A percentile compares a stretch with the other conserved stretches of the same genome.
Conservation (phyloP, 2,797 vertebrate genomes). For the Geotrypetes seraphini region DNA sequence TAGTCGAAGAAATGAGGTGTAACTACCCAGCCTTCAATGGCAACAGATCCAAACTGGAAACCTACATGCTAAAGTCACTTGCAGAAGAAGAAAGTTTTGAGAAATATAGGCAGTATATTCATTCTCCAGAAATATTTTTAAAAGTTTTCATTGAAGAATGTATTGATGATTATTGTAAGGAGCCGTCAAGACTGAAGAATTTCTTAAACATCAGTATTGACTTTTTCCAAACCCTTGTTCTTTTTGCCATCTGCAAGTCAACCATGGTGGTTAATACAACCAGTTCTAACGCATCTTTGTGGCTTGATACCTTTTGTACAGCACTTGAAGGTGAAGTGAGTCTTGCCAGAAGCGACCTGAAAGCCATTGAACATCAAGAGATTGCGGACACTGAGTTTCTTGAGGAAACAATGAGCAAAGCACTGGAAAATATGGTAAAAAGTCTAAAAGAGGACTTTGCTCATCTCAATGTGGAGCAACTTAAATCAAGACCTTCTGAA, state of each 20-base stretch:
- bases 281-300: conserved; percentile 5
- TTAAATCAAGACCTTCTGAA: neutral
- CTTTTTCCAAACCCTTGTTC: conserved; percentile 1
- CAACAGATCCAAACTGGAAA: conserved; percentile 36
- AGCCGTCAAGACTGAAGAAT: neutral
- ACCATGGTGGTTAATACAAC: conserved; percentile 16
- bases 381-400: conserved; percentile 7
- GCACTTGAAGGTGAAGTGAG: neutral
- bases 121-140: conserved; percentile 6
- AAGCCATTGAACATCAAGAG: conserved; percentile 10
- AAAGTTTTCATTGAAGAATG: conserved; percentile 11
- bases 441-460: neutral
- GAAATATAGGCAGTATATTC: conserved; percentile 28
- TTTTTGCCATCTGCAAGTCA: conserved; percentile 21
- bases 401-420: conserved; percentile 1
- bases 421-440: neutral
- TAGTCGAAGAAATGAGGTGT: conserved; percentile 22
- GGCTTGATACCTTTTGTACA: conserved; percentile 18
- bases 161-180: conserved; percentile 4
- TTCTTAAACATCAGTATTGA: conserved; percentile 21
- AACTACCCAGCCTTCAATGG: conserved; percentile 20
- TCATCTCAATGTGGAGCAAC: neutral
- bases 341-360: conserved; percentile 7
- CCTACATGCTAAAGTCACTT: conserved; percentile 36
- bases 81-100: conserved; percentile 43